Base-by-base conservation (phyloP, 2,113 vertebrate species). In the Anoplopoma fimbria region DNA sequence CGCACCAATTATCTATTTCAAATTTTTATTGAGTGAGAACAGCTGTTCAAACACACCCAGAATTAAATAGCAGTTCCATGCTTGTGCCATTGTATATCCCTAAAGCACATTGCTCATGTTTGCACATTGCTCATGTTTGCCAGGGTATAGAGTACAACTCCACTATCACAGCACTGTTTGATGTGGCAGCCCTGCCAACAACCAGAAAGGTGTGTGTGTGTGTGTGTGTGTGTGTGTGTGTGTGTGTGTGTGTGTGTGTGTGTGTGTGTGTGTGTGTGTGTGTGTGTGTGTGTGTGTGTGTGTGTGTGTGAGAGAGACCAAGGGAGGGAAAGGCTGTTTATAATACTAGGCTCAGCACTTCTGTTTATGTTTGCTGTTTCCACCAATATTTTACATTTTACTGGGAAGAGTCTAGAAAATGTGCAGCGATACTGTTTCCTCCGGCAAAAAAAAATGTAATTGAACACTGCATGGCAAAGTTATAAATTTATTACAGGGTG, bases 71-170 rank as follows among this genome's bases (percentile, higher is more conserved):
- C 79, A 58, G 74, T 72, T 75, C 67, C 58, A 47, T 23, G 62
- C 72, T 82, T 67, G 25, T 71, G 40, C 60, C 73, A 72, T 21
- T 36, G 23, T 60, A 29, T 25, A 29, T 58, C 31, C 76, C 25
- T 36, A 75, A 88, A 77, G 75, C 31, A 14, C 2, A 23, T n/a
- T 33, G 69, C 49, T 77, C 15, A 4, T 77, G 83, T 86, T 92
- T 89, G 77, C 63, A 14, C 2, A 23, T n/a, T 33, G 69, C 49
- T 77, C 15, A 4, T 77, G 83, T 86, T 92, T 89, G 77, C 63
- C 77, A 73, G 77, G 68, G 77, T 87, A 69, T 88, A 89, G 91
- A 89, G 85, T 90, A 81, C 89, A 89, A 79, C 74, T 81, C 62
- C 53, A 45, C 65, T 73, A 71, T 91, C 62, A 75, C 77, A 38